Evolutionary conservation across 2,888 invertebrate species (phyloP), one percentile per base, ranked within the genome.

Genomic region (Alsophila aescularia): DNA sequence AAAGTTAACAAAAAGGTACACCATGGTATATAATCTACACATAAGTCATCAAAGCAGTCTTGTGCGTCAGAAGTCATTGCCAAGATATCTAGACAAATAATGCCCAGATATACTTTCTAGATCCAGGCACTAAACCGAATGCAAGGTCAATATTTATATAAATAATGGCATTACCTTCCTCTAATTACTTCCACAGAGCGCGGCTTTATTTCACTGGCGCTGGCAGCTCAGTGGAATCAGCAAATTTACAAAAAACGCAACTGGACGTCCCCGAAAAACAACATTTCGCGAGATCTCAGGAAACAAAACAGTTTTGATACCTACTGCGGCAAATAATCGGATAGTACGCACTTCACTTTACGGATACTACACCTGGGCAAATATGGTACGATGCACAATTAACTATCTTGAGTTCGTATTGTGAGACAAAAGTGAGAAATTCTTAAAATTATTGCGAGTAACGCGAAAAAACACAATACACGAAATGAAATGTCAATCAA

Each of bases 281-380:
- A 71, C 75, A 77, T 81, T 70, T 77, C 77, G 67, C 55, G 62
- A 66, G 65, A 66, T 66, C 68, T 62, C 52, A 64, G 62, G 7
- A 24, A 2, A 24, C 24, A 2, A 24, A 24, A 24, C 8, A 24
- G 1, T 24, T 24, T 24, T 24, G 2, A 6, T 7, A n/a, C n/a
- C n/a, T 7, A 7, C 24, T 24, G 5, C 3, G 24, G 24, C 24
- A 5, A 24, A 8, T 7, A 24, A 24, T 24, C 3, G 24, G 1
- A 5, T 24, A 24, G 1, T 24, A 24, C 8, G 7, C 4, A 24
- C 24, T 24, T 24, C 43, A 40, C 52, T 58, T 44, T 53, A 41
- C 52, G 12, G 1, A 13, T 13, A 13, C 32, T 5, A 32, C 12
- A 32, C 32, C 12, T 13, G 13, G 13, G 5, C 29, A 24, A 24